phyloP scores from a whole-genome alignment of 2,113 vertebrate genomes.

The Lepisosteus osseus region DNA sequence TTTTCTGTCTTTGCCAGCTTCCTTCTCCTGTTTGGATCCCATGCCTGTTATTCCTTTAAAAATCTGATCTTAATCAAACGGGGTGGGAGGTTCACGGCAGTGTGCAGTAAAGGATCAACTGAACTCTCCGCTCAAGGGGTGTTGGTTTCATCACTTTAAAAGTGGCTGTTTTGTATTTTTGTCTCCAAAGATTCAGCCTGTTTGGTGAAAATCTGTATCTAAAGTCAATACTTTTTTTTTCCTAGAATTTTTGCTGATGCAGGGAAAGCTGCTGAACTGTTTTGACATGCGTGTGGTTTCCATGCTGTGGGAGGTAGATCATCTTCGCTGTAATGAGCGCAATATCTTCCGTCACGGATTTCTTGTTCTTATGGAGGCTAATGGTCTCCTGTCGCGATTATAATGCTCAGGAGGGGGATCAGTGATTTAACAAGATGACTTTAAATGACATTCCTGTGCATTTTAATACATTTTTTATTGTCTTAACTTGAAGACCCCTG shows the following conservation, averaged over 20 bases:
- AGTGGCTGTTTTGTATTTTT: constrained; percentile 18
- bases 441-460: too few relatives aligned
- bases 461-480: too few relatives aligned
- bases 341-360: constrained; percentile 3
- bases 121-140: background rate
- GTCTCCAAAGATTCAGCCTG: constrained; percentile 10
- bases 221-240: too few relatives aligned
- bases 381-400: constrained; percentile 8
- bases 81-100: background rate
- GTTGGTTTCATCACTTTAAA: constrained; percentile 24
- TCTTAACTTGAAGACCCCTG: too few relatives aligned
- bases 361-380: constrained; percentile 11
- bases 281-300: background rate
- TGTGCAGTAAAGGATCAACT: background rate
- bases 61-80: too few relatives aligned
- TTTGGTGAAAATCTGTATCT: too few relatives aligned
- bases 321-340: background rate
- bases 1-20: too few relatives aligned
- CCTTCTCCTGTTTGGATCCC: too few relatives aligned
- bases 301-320: background rate
- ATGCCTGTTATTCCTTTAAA: too few relatives aligned
- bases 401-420: background rate
- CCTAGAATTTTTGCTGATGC: too few relatives aligned
- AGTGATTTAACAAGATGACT: constrained; percentile 4
- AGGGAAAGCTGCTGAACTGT: background rate